Percentiles rank a stretch among this genome's conserved stretches.
phyloP scores from a whole-genome alignment of 1,140 invertebrate genomes.

The roundworm (Caenorhabditis elegans) region WBcel235 BX284604.4:17130001-17130500 shows the following conservation, averaged over 20 bases:
- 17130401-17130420: background rate
- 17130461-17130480: background rate
- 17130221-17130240: background rate
- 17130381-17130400: conserved; percentile 29
- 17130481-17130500: background rate
- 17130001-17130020: too few species aligned
- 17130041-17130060: too few species aligned
- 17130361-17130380: background rate
- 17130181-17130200: too few species aligned
- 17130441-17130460: background rate
- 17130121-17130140: background rate
- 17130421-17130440: background rate
- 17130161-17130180: too few species aligned
- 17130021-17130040: too few species aligned
- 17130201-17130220: background rate
- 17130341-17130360: background rate
- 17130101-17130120: too few species aligned
- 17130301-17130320: conserved; percentile 45
- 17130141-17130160: background rate
- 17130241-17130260: background rate
- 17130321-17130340: conserved; percentile 31
- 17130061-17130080: too few species aligned
- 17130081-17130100: too few species aligned
- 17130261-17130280: background rate
- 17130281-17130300: background rate